phyloP scores from a whole-genome alignment of 2,113 vertebrate species.

The Microcebus jonahi region DNA sequence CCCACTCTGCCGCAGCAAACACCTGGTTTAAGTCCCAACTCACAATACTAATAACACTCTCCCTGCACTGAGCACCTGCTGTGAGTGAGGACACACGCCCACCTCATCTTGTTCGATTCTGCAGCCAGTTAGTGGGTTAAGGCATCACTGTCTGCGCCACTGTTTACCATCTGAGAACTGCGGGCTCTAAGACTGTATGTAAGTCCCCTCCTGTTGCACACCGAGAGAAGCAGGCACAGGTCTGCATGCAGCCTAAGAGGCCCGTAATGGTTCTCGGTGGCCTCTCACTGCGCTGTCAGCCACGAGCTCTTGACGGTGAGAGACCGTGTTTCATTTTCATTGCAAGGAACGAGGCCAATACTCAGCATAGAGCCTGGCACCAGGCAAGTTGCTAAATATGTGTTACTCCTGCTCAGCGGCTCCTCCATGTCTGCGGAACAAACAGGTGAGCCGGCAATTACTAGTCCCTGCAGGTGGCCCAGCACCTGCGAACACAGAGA shows the following conservation, averaged over 20 bases:
- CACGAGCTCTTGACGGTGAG: neutral
- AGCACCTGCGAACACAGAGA: neutral
- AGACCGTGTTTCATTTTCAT: neutral
- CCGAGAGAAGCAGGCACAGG: neutral
- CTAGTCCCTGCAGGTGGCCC: neutral
- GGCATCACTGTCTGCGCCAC: neutral
- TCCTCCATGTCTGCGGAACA: neutral
- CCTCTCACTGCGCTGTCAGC: neutral
- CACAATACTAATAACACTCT: neutral
- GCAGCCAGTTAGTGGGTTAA: neutral
- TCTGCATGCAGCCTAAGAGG: neutral
- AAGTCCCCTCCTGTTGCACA: neutral
- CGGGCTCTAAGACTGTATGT: fast-evolving
- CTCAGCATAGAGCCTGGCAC: neutral
- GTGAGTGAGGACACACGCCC: fast-evolving
- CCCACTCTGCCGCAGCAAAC: fast-evolving
- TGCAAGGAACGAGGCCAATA: neutral
- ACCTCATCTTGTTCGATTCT: neutral
- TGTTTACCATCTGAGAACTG: no score
- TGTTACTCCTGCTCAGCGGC: neutral
- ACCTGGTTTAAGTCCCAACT: fast-evolving
- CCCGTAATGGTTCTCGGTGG: neutral
- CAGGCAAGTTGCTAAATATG: neutral
- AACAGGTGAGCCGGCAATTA: fast-evolving
- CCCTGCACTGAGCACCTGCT: neutral